Evolutionary conservation across 2,888 invertebrate species (phyloP).

Genomic region (Cephus pygmeus): DNA sequence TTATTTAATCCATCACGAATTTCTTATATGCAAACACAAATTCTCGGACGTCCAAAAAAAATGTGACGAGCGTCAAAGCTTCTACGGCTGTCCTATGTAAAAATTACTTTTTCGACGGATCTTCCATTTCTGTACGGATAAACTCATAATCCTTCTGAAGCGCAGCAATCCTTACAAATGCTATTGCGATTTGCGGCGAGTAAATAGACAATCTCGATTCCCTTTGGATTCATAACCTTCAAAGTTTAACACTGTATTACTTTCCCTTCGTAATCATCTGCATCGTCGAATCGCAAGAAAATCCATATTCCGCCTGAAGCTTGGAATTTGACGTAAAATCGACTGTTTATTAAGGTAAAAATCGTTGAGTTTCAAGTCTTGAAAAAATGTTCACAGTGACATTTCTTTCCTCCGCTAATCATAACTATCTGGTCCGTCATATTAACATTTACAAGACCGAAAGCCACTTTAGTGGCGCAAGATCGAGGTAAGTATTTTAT

Average conservation of each 20-base stretch:
- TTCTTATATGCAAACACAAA: neutral
- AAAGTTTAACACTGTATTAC: neutral
- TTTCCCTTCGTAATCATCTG: neutral
- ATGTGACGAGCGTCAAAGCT: neutral
- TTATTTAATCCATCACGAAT: neutral
- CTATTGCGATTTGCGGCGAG: neutral
- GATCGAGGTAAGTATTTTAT: no score
- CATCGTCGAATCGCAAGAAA: neutral
- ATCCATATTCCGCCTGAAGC: neutral
- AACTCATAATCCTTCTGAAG: neutral
- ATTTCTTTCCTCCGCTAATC: neutral
- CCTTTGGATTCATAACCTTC: neutral
- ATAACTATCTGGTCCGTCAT: neutral
- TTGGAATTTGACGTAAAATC: neutral
- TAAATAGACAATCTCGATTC: neutral
- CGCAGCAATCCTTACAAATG: neutral
- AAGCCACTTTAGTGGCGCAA: no score
- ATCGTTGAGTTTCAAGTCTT: neutral
- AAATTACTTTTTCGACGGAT: neutral
- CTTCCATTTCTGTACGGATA: neutral
- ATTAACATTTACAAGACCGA: no score
- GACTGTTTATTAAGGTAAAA: neutral
- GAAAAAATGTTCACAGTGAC: neutral
- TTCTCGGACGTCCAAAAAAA: neutral
- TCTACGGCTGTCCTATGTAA: neutral